Evolutionary conservation across 2,888 invertebrate species (phyloP), one percentile per base, ranked within the genome.

Genomic region (Amphiduros pacificus): DNA sequence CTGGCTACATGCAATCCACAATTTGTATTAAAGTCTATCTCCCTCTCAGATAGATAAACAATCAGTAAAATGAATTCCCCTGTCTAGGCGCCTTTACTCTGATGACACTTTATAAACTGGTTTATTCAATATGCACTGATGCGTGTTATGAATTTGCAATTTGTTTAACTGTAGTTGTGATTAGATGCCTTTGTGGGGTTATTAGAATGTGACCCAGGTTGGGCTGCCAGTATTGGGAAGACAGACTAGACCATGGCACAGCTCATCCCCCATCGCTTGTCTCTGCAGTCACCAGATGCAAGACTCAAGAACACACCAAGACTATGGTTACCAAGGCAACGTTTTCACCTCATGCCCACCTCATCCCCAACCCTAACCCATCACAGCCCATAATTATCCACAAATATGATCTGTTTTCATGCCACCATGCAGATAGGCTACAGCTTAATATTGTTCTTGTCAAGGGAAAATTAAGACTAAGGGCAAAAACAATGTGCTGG

Each of bases 401-500:
- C 44, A 44, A 44, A 44, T 44, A 44, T 22, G 44, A 20, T 44
- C 22, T 44, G 44, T 44, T 44, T 44, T 44, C 44, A 44, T 17
- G 44, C n/a, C 6, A n/a, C 6, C 6, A 6, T 44, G 44, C 6
- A n/a, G 44, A 5, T n/a, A 20, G n/a, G 6, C 44, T 22, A n/a
- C 44, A 5, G 6, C 20, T n/a, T 44, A 17, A 44, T 44, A 44
- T 44, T 44, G 44, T 44, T 17, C 44, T 17, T 9, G 44, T 44
- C 44, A 44, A 44, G 44, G n/a, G n/a, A n/a, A 44, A 22, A 44
- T 44, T n/a, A 44, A 22, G 20, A 20, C 6, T 17, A 44, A 17
- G n/a, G n/a, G 11, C 55, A 55, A 40, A 40, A 55, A 55, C 55
- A 55, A 55, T 55, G 55, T 27, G 9, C 41, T 36, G 11, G 22